Conservation (phyloP, 2,113 vertebrate species). For the Hippoglossus stenolepis region DNA sequence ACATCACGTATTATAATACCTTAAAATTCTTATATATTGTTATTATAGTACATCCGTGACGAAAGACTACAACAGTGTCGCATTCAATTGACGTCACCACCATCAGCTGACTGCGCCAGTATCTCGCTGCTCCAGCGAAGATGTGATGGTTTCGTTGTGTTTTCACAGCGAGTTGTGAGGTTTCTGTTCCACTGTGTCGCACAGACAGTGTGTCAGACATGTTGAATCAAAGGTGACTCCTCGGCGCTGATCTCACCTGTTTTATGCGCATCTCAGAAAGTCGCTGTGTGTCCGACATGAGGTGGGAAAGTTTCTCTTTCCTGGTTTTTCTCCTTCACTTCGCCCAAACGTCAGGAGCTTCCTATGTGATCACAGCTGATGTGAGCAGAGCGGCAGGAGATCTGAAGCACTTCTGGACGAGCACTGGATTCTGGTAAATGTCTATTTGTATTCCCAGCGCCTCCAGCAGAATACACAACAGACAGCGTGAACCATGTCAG, state of each 20-base stretch:
- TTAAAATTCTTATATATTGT: too few relatives aligned
- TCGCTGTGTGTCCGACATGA: slow-evolving; percentile 24
- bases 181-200: too few relatives aligned
- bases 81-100: slow-evolving; percentile 36
- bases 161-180: neutral
- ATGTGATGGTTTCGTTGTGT: neutral
- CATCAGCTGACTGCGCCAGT: slow-evolving; percentile 34
- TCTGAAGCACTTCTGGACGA: slow-evolving; percentile 83
- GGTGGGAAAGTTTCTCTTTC: slow-evolving; percentile 10
- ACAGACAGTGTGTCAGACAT: neutral
- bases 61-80: slow-evolving; percentile 53
- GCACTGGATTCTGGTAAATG: slow-evolving; percentile 85
- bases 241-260: neutral
- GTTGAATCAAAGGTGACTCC: too few relatives aligned
- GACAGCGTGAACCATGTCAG: neutral
- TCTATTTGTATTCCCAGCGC: neutral
- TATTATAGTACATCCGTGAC: neutral
- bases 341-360: neutral
- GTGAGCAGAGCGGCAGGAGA: slow-evolving; percentile 47
- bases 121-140: accelerated
- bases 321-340: slow-evolving; percentile 23
- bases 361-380: slow-evolving; percentile 64
- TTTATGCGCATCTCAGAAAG: neutral
- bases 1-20: too few relatives aligned
- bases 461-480: neutral